Percentiles rank a stretch among this genome's conserved stretches.
phyloP scores from a whole-genome alignment of 2,113 vertebrate genomes.

The Equus quagga region DNA sequence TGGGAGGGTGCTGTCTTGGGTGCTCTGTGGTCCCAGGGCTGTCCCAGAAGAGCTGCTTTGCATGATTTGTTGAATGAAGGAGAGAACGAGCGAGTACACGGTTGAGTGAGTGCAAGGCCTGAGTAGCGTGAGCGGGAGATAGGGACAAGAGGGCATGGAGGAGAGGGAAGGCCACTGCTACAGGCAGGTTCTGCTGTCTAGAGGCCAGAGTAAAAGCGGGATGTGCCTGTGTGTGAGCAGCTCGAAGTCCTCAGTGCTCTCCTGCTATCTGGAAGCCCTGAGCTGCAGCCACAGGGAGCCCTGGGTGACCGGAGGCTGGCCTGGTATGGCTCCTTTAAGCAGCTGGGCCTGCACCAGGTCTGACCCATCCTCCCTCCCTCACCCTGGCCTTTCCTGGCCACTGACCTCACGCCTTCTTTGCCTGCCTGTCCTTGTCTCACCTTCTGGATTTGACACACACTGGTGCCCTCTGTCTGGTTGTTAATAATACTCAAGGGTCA shows the following conservation, averaged over 20 bases:
- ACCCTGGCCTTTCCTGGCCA: background rate
- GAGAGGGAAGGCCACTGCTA: background rate
- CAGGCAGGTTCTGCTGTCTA: background rate
- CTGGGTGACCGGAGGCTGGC: background rate
- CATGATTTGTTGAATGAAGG: background rate
- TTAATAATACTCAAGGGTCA: background rate
- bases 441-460: slow-evolving; percentile 27
- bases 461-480: slow-evolving; percentile 46
- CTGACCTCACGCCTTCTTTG: slow-evolving; percentile 5
- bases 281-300: background rate
- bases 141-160: background rate
- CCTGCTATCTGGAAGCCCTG: background rate
- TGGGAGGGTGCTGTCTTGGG: background rate
- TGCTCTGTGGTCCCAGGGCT: background rate
- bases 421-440: slow-evolving; percentile 60
- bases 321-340: slow-evolving; percentile 30
- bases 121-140: background rate
- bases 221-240: background rate
- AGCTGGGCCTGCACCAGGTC: background rate
- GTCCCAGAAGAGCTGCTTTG: background rate
- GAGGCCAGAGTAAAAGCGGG: background rate
- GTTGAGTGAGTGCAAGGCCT: too few species aligned
- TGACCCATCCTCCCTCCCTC: background rate
- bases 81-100: background rate
- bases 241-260: background rate